Conservation (phyloP, 2,888 invertebrate genomes). For the Netelia fuscicornis region DNA sequence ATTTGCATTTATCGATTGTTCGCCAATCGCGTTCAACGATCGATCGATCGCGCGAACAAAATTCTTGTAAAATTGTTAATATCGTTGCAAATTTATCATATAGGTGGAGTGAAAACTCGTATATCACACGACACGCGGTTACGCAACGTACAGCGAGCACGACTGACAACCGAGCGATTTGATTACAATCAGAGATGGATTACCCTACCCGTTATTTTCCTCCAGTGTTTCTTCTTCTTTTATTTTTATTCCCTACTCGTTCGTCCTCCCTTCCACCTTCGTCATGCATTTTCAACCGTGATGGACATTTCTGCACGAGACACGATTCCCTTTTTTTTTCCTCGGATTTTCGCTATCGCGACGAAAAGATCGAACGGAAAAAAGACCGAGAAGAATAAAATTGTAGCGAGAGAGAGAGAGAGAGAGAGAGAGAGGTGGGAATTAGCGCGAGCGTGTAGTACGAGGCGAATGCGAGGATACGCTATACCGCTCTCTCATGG, state of each 20-base stretch:
- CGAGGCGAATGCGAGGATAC: conserved; percentile 55
- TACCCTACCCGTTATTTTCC: conserved; percentile 21
- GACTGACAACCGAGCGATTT: conserved; percentile 30
- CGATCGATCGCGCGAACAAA: too few relatives aligned
- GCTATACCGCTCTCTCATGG: neutral
- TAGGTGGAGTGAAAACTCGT: too few relatives aligned
- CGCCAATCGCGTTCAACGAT: too few relatives aligned
- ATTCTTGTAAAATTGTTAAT: too few relatives aligned
- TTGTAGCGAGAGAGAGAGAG: conserved; percentile 32
- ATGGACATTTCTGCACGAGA: conserved; percentile 26
- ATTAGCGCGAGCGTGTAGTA: conserved; percentile 42
- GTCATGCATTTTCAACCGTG: conserved; percentile 28
- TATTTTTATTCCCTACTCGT: conserved; percentile 15
- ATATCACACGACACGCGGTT: neutral
- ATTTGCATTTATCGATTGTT: neutral
- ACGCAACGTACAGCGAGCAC: neutral
- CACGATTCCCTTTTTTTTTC: neutral
- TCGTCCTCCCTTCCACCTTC: conserved; percentile 10
- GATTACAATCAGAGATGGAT: conserved; percentile 40
- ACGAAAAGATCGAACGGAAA: conserved; percentile 17
- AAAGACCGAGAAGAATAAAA: conserved; percentile 61
- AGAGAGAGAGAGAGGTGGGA: conserved; percentile 32
- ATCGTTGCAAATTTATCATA: too few relatives aligned
- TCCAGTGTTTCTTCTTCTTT: conserved; percentile 10
- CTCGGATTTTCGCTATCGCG: neutral